Evolutionary conservation across 2,113 vertebrate species (phyloP).

Genomic region (Gnathonemus longibarbis): DNA sequence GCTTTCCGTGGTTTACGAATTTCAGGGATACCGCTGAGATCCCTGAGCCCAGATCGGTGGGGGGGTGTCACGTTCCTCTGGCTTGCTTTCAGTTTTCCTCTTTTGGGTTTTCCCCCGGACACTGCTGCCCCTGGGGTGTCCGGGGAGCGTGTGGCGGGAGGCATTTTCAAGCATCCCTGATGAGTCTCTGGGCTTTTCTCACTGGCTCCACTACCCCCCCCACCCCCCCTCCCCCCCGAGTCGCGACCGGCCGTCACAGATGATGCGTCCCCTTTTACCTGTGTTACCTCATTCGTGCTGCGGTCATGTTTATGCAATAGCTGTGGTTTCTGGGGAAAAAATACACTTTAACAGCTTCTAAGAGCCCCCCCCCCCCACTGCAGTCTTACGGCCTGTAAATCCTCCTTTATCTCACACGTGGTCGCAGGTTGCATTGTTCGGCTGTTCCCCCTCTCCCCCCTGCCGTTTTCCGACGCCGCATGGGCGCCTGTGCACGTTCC

Average conservation of each 20-base stretch:
- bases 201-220: too few relatives aligned
- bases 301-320: neutral
- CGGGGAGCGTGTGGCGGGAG: neutral
- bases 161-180: too few relatives aligned
- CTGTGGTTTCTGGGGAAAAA: neutral
- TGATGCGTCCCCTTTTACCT: neutral
- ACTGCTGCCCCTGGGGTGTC: neutral
- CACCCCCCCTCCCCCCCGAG: too few relatives aligned
- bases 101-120: neutral
- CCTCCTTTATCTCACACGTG: neutral
- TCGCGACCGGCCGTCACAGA: neutral
- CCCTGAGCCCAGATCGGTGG: neutral
- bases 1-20: neutral
- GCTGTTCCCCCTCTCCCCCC: neutral
- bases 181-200: neutral
- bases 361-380: neutral
- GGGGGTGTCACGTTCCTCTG: neutral
- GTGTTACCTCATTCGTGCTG: neutral
- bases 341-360: neutral
- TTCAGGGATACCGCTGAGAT: neutral
- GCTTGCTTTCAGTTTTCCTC: neutral
- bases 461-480: neutral
- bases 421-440: neutral
- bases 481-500: neutral
- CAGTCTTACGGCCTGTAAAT: neutral